Conservation (phyloP, 2,888 invertebrate genomes). For the Diarsia mendica region DNA sequence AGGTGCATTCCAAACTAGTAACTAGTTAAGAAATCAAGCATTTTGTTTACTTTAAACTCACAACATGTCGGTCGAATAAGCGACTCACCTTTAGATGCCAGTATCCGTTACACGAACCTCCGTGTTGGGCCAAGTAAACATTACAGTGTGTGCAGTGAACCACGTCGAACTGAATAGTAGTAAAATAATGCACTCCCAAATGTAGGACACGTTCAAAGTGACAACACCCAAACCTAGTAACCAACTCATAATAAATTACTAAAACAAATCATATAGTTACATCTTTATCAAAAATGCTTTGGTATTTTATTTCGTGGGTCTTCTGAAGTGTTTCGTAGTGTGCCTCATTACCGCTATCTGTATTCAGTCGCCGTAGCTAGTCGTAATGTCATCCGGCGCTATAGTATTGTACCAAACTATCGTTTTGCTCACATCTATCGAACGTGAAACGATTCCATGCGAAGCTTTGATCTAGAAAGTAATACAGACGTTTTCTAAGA, state of each 20-base stretch:
- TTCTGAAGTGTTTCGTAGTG: neutral
- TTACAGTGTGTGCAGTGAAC: neutral
- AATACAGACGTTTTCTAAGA: neutral
- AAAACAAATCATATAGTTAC: too few species aligned
- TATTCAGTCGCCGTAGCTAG: neutral
- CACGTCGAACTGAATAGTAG: too few species aligned
- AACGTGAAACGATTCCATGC: conserved; percentile 9
- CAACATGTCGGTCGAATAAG: neutral
- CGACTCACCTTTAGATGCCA: neutral
- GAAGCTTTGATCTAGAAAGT: neutral
- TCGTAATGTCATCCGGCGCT: neutral
- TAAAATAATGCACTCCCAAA: neutral
- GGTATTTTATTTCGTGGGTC: neutral
- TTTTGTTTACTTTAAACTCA: neutral
- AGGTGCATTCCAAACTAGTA: neutral
- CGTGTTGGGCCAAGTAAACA: neutral
- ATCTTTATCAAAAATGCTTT: too few species aligned
- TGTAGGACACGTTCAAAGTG: too few species aligned
- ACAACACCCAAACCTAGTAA: too few species aligned
- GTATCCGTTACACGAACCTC: neutral
- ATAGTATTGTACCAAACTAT: neutral
- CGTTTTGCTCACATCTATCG: conserved; percentile 5
- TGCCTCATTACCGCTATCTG: neutral
- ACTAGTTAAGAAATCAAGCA: too few species aligned
- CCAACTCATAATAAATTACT: too few species aligned